Evolutionary conservation across 2,797 vertebrate species (phyloP), one percentile per base, ranked within the genome.

Genomic region (Brachyrhaphis roseni): DNA sequence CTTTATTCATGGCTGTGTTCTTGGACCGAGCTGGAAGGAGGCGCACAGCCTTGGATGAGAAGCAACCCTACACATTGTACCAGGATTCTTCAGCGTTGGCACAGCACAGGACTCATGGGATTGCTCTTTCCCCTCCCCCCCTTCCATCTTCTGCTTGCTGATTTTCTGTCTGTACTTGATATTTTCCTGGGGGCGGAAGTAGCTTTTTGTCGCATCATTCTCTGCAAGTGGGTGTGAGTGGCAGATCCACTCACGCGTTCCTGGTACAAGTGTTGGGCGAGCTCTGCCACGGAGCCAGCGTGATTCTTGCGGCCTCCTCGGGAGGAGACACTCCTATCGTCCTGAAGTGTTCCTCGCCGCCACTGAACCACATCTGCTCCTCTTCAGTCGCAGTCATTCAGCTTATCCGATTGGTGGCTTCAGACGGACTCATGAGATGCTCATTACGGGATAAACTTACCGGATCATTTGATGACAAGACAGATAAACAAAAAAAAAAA

Each of bases 81-180:
- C 62, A 39, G 62, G 36, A 66, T 66, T 66, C 62, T 39, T 66
- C 23, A 45, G 68, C 2, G 5, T 71, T 71, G 68, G 68, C 68
- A 13, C 68, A 28, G 43, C 68, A n/a, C 4, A 0, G 23, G 26
- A 16, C 68, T 71, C 66, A 23, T 66, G 62, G 62, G 62, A 39
- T 39, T 66, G 62, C 39, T 26, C 23, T 15, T 43, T 62, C 15
- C 28, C 34, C 16, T 59, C 26, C 46, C 15, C 46, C 46, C n/a
- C n/a, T n/a, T 46, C 7, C 20, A 31, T 59, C 36, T 66, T 23
- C 26, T 70, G 13, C 39, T 43, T 43, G 66, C 66, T n/a, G 66
- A 41, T 68, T 70, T 70, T 68, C 39, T 71, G 39, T n/a, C 68
- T 45, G 36, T n/a, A 45, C 39, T 71, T 15, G 68, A 43, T 71